Evolutionary conservation across 1,140 invertebrate genomes (phyloP).

Genomic region (Pseudomyrmex cubaensis): DNA sequence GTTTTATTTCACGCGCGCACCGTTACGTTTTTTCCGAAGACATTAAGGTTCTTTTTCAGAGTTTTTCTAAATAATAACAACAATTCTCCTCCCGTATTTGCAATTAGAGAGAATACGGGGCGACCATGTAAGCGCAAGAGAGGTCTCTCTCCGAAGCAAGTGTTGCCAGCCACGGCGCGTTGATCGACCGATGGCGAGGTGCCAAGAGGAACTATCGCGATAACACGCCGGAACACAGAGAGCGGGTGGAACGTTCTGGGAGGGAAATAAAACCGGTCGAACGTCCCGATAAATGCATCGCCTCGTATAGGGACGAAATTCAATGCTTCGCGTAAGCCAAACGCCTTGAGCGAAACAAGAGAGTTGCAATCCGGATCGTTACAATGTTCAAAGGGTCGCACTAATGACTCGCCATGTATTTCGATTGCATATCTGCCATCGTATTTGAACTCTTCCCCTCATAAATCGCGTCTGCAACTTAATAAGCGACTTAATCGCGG

Average conservation of each 20-base stretch:
- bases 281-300: conserved; percentile 55
- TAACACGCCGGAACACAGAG: conserved; percentile 57
- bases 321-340: conserved; percentile 15
- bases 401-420: conserved; percentile 19
- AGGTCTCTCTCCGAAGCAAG: conserved; percentile 21
- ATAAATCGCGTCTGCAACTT: conserved; percentile 15
- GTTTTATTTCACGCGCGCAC: conserved; percentile 26
- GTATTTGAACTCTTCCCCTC: not conserved
- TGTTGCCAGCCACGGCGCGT: conserved; percentile 56
- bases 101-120: conserved; percentile 33
- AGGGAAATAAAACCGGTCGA: conserved; percentile 61
- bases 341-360: not conserved
- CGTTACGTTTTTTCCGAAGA: not conserved
- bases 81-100: conserved; percentile 26
- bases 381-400: not conserved
- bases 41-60: conserved; percentile 1
- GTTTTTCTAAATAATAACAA: conserved; percentile 34
- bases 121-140: not conserved
- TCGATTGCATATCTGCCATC: not conserved
- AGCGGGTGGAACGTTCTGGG: conserved; percentile 37
- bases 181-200: conserved; percentile 57
- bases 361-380: not conserved
- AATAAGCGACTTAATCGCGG: conserved; percentile 43
- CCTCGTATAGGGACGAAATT: conserved; percentile 32
- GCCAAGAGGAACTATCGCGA: conserved; percentile 64